Evolutionary conservation across 2,888 invertebrate genomes (phyloP).

Genomic region (Diabrotica balteata): DNA sequence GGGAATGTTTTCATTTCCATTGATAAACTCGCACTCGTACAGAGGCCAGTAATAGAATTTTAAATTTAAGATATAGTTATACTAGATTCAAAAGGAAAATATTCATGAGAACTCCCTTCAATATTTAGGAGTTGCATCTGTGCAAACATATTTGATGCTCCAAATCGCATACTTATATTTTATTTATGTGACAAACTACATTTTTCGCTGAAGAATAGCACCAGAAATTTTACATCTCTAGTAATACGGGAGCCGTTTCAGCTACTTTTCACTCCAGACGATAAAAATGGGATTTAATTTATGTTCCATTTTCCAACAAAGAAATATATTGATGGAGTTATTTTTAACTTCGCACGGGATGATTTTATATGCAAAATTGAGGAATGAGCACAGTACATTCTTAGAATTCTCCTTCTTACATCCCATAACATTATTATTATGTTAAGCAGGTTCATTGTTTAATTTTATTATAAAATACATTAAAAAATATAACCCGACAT

Average conservation of each 20-base stretch:
- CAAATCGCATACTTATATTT: conserved; percentile 31
- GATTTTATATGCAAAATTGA: background rate
- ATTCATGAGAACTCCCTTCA: conserved; percentile 21
- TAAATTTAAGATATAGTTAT: conserved; percentile 20
- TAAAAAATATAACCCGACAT: no score
- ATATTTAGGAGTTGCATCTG: conserved; percentile 27
- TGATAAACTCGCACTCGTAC: background rate
- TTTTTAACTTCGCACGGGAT: background rate
- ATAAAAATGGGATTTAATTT: conserved; percentile 26
- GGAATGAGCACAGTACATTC: background rate
- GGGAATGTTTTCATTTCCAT: no score
- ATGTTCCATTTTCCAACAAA: conserved; percentile 11
- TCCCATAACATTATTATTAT: no score
- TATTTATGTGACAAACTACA: conserved; percentile 33
- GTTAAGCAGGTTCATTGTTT: no score
- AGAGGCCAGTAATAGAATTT: conserved; percentile 23
- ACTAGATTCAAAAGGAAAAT: conserved; percentile 16
- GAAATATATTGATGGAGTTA: conserved; percentile 1
- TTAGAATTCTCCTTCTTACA: no score
- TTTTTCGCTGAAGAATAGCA: conserved; percentile 26
- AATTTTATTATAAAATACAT: no score
- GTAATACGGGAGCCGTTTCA: conserved; percentile 22
- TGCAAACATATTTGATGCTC: conserved; percentile 30
- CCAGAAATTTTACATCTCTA: conserved; percentile 19
- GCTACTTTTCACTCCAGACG: conserved; percentile 23